Evolutionary conservation across 2,888 invertebrate genomes (phyloP).

Genomic region (Schizotus pectinicornis): DNA sequence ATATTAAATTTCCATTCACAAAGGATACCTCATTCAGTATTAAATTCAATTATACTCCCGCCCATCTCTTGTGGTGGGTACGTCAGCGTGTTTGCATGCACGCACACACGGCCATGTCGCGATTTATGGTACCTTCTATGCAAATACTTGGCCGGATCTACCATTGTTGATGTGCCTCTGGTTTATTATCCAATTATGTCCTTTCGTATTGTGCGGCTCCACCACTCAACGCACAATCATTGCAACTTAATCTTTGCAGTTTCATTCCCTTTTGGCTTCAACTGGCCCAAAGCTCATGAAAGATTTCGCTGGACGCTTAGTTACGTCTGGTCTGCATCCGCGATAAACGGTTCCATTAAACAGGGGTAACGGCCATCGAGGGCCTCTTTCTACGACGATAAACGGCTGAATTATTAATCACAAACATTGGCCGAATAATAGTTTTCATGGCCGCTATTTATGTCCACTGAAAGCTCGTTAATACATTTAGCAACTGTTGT

Average conservation of each 20-base stretch:
- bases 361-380: background rate
- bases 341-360: background rate
- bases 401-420: background rate
- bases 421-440: background rate
- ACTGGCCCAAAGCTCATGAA: too few relatives aligned
- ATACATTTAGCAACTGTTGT: too few relatives aligned
- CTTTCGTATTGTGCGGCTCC: conserved; percentile 7
- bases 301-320: too few relatives aligned
- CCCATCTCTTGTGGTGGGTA: conserved; percentile 21
- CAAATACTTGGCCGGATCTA: conserved; percentile 22
- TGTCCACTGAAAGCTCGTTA: too few relatives aligned
- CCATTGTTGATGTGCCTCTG: conserved; percentile 24
- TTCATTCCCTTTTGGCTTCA: too few relatives aligned
- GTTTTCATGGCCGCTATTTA: too few relatives aligned
- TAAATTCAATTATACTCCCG: conserved; percentile 43
- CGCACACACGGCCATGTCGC: conserved; percentile 15
- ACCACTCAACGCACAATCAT: conserved; percentile 8
- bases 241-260: conserved; percentile 4
- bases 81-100: conserved; percentile 19
- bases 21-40: conserved; percentile 45
- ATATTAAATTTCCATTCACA: conserved; percentile 45
- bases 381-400: background rate
- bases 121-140: conserved; percentile 25
- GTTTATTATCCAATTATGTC: conserved; percentile 34
- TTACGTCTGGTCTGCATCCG: background rate